These are phyloP conservation scores for Clistopyga incitator DNA, from an alignment of 2,888 invertebrate species.

Conservation along the genomic window DNA sequence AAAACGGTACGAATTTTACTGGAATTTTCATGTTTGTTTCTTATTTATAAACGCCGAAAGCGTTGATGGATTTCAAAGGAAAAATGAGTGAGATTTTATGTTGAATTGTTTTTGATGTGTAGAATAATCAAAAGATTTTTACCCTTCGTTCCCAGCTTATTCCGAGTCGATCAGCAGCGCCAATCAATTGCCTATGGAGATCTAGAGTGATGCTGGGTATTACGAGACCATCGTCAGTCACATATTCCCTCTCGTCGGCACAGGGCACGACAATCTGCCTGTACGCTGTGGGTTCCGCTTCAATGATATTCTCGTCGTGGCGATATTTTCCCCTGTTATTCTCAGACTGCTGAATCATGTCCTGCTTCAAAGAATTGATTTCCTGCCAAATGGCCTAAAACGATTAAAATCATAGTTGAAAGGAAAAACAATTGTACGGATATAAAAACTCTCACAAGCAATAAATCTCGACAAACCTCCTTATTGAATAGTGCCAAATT, in stretches of 20 bases:
- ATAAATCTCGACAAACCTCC: constrained; percentile 79
- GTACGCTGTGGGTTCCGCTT: constrained; percentile 87
- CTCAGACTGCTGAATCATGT: constrained; percentile 86
- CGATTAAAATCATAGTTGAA: constrained; percentile 33
- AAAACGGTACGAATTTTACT: no score
- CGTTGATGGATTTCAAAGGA: neutral
- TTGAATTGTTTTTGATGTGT: no score
- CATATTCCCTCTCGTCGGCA: constrained; percentile 88
- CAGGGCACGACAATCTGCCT: constrained; percentile 90
- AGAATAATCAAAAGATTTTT: constrained; percentile 50
- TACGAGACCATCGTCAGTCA: constrained; percentile 92
- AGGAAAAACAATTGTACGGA: neutral
- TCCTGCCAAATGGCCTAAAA: constrained; percentile 91
- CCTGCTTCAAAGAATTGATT: constrained; percentile 88
- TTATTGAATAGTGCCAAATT: constrained; percentile 97
- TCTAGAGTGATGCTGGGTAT: constrained; percentile 91
- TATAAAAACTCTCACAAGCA: no score
- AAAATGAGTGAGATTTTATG: no score
- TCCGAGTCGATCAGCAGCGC: constrained; percentile 89
- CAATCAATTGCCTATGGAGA: constrained; percentile 89
- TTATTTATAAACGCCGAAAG: no score
- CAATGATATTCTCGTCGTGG: constrained; percentile 94
- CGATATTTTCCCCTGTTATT: constrained; percentile 86
- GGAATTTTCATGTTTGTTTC: no score
- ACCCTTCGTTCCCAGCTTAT: constrained; percentile 87